phyloP scores from a whole-genome alignment of 2,113 vertebrate genomes.

The Neopipo cinnamomea region DNA sequence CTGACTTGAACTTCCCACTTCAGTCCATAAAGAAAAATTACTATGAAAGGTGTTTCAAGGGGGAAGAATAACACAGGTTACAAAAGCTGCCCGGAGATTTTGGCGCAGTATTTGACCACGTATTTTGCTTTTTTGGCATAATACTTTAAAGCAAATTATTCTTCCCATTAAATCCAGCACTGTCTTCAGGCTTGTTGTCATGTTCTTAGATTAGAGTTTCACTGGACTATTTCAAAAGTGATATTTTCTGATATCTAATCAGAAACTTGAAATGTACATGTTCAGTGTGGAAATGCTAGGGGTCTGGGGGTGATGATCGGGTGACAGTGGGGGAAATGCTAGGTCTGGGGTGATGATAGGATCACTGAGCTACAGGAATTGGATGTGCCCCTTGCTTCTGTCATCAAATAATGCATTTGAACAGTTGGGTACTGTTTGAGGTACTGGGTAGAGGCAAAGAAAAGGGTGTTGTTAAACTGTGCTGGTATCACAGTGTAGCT shows the following conservation, averaged over 20 bases:
- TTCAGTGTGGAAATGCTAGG: fast-evolving
- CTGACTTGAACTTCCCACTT: background rate
- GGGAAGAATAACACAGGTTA: background rate
- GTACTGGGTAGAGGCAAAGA: background rate
- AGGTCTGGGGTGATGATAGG: background rate
- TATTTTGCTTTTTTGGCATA: background rate
- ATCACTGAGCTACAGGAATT: background rate
- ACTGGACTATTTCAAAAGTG: background rate
- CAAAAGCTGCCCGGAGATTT: background rate
- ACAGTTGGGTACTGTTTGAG: fast-evolving
- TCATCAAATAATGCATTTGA: background rate
- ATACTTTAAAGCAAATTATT: background rate
- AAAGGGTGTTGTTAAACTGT: background rate
- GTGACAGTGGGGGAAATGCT: no score
- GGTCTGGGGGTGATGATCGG: no score
- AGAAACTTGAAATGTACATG: fast-evolving
- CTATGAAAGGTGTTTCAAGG: background rate
- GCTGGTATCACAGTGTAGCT: background rate
- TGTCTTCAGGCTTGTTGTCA: background rate
- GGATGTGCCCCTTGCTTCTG: background rate
- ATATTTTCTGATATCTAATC: background rate
- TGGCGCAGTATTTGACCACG: background rate
- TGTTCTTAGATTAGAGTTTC: background rate
- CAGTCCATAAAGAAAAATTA: background rate
- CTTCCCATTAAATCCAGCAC: fast-evolving